These are phyloP conservation scores for Lucinisca nassula DNA, from an alignment of 2,888 invertebrate species.

Conservation along the genomic window DNA sequence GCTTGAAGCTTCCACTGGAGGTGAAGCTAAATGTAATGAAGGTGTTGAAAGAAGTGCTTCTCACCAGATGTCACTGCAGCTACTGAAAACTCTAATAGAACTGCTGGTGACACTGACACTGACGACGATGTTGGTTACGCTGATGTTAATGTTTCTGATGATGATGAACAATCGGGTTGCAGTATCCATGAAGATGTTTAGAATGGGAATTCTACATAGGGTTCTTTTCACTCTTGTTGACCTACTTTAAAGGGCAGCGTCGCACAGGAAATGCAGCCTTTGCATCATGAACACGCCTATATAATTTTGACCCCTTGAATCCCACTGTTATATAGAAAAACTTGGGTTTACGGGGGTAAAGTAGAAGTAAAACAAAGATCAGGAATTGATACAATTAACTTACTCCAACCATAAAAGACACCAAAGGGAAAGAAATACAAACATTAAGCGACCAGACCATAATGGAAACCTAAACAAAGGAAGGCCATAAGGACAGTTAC, in stretches of 20 bases:
- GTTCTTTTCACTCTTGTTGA: background rate
- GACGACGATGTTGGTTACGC: background rate
- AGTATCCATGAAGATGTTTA: background rate
- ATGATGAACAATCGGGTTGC: background rate
- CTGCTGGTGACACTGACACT: background rate
- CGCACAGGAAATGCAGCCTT: background rate
- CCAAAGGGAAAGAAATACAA: too few relatives aligned
- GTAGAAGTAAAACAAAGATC: too few relatives aligned
- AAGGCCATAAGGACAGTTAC: too few relatives aligned
- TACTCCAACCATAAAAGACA: too few relatives aligned
- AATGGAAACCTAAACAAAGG: too few relatives aligned
- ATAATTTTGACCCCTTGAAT: too few relatives aligned
- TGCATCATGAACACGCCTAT: too few relatives aligned
- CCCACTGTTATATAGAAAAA: too few relatives aligned
- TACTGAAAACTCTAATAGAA: background rate
- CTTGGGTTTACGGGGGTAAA: too few relatives aligned
- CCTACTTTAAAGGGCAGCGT: background rate
- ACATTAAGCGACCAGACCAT: too few relatives aligned
- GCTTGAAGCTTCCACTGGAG: background rate
- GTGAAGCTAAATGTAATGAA: background rate
- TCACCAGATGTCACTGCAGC: background rate
- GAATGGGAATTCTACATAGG: background rate
- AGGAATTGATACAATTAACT: too few relatives aligned
- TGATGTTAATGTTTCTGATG: too few relatives aligned
- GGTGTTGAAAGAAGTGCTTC: background rate